Base-by-base conservation (phyloP, 2,888 invertebrate genomes). In the Macrophya alboannulata region DNA sequence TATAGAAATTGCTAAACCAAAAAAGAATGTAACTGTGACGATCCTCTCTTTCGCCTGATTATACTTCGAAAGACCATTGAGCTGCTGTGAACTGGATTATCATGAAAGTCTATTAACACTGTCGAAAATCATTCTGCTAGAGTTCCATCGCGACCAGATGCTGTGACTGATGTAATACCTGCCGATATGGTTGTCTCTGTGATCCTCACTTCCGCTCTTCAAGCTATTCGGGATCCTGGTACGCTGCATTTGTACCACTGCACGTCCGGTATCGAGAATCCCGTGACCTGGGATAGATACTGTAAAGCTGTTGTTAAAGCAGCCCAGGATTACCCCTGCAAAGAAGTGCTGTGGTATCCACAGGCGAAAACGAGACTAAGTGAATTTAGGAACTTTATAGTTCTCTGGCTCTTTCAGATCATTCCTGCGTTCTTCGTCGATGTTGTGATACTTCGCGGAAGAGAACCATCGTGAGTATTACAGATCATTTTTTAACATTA, bases 231-330 rank as follows among this genome's bases (percentile, higher is more conserved):
- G 15, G 87, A 89, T 85, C 89, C 88, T 21, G 84, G 87, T 0
- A 87, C 90, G n/a, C 89, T 94, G 21, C 90, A 94, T 51, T 94
- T 96, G 55, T 95, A 95, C 92, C 95, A 96, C 90, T 95, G 95
- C 90, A 95, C 95, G n/a, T 95, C 96, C 0, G 95, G 96, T 10
- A 92, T 92, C 31, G 92, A 94, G 82, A 96, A 96, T 90, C 95
- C 95, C 0, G 93, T 96, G 82, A 94, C 94, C 4, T 96, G 96
- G 96, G 94, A 90, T 4, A 88, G 95, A 74, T 94, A 96, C 88
- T 95, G 95, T 90, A 89, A 92, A 87, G 93, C 93, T 86, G 92
- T 94, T 1, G 92, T 94, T 45, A 92, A 92, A 76, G 92, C 93
- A n/a, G 92, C 94, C 72, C 91, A 92, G 82, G 92, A 93, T 88